Evolutionary conservation across 2,113 vertebrate species (phyloP), one percentile per base, ranked within the genome.

Genomic region (Mohoua ochrocephala): DNA sequence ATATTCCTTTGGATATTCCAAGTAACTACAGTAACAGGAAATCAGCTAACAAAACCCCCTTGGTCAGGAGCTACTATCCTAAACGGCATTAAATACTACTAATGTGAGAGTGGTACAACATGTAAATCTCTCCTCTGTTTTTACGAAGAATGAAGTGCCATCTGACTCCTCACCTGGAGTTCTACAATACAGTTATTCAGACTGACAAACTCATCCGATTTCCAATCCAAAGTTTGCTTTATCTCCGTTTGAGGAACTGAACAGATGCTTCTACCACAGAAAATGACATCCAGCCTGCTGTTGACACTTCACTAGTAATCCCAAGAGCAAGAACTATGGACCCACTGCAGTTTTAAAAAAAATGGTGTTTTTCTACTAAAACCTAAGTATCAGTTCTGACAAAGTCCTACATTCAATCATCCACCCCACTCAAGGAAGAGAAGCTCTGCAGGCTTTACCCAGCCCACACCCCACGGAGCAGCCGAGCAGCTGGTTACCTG

Each of bases 271-370:
- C 87, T 91, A 80, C 73, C n/a, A 20, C 2, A 42, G 94, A 93
- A 95, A 97, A 86, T 39, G 11, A 96, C 91, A 96, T 84, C 61
- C 47, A 89, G 73, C 49, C n/a, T 52, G 70, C 93, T 93, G 93
- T 30, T 78, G 68, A 93, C 74, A 53, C 41, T 64, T 87, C 1
- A 1, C 76, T 50, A 91, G 71, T 75, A 42, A 91, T 49, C 37
- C 64, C 88, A 41, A 94, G 96, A 92, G 18, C 31, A 79, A 73
- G 47, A 86, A 59, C 17, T 41, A 27, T n/a, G 65, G 70, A 87
- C 15, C 21, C 8, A 26, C 84, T 75, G 63, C 76, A 84, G 57
- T 82, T 90, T 35, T 27, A 19, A 37, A 89, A 42, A 80, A 64
- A 42, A 16, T 42, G 7, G 79, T 2, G 56, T 50, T 91, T 73